phyloP scores from a whole-genome alignment of 1,140 invertebrate genomes.

The Zaprionus inermis region DNA sequence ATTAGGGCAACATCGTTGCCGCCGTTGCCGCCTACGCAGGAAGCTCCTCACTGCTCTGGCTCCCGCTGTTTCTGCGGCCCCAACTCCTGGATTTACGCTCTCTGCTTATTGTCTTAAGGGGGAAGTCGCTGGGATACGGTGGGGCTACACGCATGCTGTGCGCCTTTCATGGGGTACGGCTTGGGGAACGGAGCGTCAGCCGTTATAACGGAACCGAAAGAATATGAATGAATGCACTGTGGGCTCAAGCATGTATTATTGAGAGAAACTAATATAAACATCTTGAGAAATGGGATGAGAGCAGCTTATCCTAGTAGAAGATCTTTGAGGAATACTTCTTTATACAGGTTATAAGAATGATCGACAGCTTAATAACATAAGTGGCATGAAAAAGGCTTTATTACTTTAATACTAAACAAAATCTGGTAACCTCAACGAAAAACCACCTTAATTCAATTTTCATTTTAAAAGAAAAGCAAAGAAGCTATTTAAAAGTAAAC shows the following conservation, averaged over 20 bases:
- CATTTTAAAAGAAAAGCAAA: too few relatives aligned
- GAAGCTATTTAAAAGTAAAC: too few relatives aligned
- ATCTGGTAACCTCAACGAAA: too few relatives aligned
- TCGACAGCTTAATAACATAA: too few relatives aligned
- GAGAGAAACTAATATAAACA: neutral
- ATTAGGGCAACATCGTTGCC: conserved; percentile 66
- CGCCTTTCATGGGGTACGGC: conserved; percentile 31
- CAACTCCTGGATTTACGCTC: conserved; percentile 33
- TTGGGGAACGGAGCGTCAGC: conserved; percentile 20
- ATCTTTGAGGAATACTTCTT: too few relatives aligned
- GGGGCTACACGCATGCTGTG: conserved; percentile 24
- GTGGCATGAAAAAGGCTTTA: too few relatives aligned
- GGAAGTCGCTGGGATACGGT: conserved; percentile 37
- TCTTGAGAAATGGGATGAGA: too few relatives aligned
- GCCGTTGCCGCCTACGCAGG: conserved; percentile 63
- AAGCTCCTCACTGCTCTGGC: conserved; percentile 48
- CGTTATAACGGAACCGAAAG: conserved; percentile 30
- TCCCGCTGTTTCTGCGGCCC: conserved; percentile 58
- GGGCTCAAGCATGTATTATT: neutral
- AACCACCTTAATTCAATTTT: too few relatives aligned
- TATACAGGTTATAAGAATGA: too few relatives aligned
- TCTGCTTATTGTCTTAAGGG: conserved; percentile 78
- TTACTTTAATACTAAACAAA: too few relatives aligned
- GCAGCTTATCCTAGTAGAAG: too few relatives aligned
- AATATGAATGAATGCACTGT: conserved; percentile 28